Percentiles rank a stretch among this genome's conserved stretches.
Evolutionary conservation across 2,113 vertebrate species (phyloP).

Genomic region (Nansenia antarctica): DNA sequence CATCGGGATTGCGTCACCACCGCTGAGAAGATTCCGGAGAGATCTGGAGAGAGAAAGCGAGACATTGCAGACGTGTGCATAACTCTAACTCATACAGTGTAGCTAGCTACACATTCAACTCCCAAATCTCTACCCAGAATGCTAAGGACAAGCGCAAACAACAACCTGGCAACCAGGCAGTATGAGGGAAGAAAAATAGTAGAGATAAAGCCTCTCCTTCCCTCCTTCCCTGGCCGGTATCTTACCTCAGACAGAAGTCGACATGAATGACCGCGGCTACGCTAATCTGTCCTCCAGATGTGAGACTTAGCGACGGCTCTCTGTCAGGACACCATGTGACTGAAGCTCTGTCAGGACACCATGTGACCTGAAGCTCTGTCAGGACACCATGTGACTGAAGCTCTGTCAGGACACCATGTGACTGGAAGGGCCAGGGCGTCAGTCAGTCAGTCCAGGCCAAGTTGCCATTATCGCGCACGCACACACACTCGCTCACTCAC

Average conservation of each 20-base stretch:
- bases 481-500: too few species aligned
- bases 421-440: not conserved
- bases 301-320: slow-evolving; percentile 10
- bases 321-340: slow-evolving; percentile 37
- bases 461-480: not conserved
- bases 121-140: too few species aligned
- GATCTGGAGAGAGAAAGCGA: not conserved
- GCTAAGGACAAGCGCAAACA: too few species aligned
- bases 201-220: slow-evolving; percentile 29
- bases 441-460: slow-evolving; percentile 13
- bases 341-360: slow-evolving; percentile 1
- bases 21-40: not conserved
- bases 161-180: too few species aligned
- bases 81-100: not conserved
- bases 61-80: not conserved
- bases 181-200: slow-evolving; percentile 21
- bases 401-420: too few species aligned
- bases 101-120: slow-evolving; percentile 8
- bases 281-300: slow-evolving; percentile 46
- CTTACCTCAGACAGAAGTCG: slow-evolving; percentile 25
- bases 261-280: slow-evolving; percentile 25
- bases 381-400: slow-evolving; percentile 23
- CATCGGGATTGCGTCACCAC: not conserved
- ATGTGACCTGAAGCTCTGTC: slow-evolving; percentile 26
- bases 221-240: too few species aligned